Conservation (phyloP, 2,797 vertebrate species). For the Cyclura pinguis region DNA sequence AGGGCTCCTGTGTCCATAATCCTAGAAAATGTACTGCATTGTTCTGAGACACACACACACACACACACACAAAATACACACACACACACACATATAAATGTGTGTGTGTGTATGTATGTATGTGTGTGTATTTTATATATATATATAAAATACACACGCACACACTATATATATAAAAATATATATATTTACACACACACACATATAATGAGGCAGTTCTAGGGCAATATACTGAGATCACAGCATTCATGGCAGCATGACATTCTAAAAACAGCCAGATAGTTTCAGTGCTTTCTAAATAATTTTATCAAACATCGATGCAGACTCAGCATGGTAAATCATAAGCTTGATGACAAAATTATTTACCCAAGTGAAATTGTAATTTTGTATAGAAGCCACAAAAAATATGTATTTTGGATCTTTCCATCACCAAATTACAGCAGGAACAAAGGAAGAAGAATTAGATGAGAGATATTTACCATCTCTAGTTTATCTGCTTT, state of each 20-base stretch:
- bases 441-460: slow-evolving; percentile 22
- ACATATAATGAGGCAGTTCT: slow-evolving; percentile 55
- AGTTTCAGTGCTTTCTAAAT: slow-evolving; percentile 60
- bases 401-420: slow-evolving; percentile 8
- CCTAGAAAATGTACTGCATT: no score
- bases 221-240: slow-evolving; percentile 33
- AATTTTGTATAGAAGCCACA: slow-evolving; percentile 31
- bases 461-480: slow-evolving; percentile 77
- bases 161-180: no score
- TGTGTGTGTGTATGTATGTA: no score
- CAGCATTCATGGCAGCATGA: slow-evolving; percentile 32
- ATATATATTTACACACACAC: not conserved
- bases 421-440: slow-evolving; percentile 31
- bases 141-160: no score
- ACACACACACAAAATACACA: no score
- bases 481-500: slow-evolving; percentile 87
- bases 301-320: slow-evolving; percentile 35
- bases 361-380: slow-evolving; percentile 8
- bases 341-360: slow-evolving; percentile 6
- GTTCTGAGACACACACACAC: no score
- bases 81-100: slow-evolving; percentile 44
- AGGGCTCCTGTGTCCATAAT: no score
- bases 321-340: not conserved
- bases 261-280: slow-evolving; percentile 59
- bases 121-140: no score